phyloP scores from a whole-genome alignment of 1,140 invertebrate species.

The Subanguina moxae region DNA sequence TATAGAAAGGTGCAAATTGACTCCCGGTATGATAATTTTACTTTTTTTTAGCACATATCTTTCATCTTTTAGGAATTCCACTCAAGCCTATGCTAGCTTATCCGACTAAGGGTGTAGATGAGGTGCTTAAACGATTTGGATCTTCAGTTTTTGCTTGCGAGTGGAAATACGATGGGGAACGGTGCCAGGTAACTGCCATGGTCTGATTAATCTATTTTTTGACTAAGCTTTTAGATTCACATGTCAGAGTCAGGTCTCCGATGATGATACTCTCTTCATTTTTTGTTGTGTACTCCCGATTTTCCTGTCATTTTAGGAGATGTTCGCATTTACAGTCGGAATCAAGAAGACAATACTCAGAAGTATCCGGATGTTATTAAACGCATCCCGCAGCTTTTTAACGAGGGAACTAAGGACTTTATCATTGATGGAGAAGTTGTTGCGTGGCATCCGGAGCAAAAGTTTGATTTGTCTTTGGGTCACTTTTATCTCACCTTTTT shows the following conservation, averaged over 20 bases:
- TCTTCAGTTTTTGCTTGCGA: slow-evolving; percentile 91
- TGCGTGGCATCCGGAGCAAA: slow-evolving; percentile 83
- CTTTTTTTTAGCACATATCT: neutral
- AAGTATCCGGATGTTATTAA: slow-evolving; percentile 94
- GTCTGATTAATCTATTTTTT: slow-evolving; percentile 5
- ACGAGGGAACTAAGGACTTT: slow-evolving; percentile 67
- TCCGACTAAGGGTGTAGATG: slow-evolving; percentile 81
- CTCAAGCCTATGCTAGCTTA: slow-evolving; percentile 98
- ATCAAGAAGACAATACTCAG: slow-evolving; percentile 93
- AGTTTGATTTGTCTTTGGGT: slow-evolving; percentile 63
- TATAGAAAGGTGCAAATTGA: slow-evolving; percentile 68
- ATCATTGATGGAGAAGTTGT: slow-evolving; percentile 90
- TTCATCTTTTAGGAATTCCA: slow-evolving; percentile 66
- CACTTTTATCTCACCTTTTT: neutral
- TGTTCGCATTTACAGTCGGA: slow-evolving; percentile 84
- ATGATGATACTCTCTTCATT: neutral
- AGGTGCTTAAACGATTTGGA: slow-evolving; percentile 86
- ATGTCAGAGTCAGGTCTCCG: slow-evolving; percentile 59
- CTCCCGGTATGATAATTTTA: slow-evolving; percentile 51
- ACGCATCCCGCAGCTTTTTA: slow-evolving; percentile 63
- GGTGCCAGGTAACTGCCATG: slow-evolving; percentile 75
- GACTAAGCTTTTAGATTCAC: slow-evolving; percentile 68
- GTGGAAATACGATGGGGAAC: slow-evolving; percentile 98
- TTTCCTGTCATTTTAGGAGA: slow-evolving; percentile 60
- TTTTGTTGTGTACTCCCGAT: neutral